Conservation (phyloP, 1,140 invertebrate genomes). For the Papilio polyxenes region DNA sequence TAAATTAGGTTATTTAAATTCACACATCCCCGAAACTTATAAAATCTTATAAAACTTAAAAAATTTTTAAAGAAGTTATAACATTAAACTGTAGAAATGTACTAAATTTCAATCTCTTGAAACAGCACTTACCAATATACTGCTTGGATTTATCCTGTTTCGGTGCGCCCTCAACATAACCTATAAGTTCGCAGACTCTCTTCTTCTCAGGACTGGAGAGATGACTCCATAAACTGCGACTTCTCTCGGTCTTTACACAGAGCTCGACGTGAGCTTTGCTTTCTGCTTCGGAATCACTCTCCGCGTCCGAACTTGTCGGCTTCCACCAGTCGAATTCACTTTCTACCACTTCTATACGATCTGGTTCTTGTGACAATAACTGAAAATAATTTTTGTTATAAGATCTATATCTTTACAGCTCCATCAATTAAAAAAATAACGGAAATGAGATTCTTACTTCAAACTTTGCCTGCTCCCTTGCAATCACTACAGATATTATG, state of each 20-base stretch:
- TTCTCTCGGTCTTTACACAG: constrained; percentile 78
- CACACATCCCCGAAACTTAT: too few relatives aligned
- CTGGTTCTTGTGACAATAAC: constrained; percentile 82
- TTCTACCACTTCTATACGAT: constrained; percentile 79
- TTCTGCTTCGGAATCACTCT: constrained; percentile 57
- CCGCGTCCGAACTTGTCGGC: constrained; percentile 57
- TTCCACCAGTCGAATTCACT: constrained; percentile 81
- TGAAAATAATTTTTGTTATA: constrained; percentile 51
- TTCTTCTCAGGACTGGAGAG: constrained; percentile 85
- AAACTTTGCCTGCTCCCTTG: constrained; percentile 89
- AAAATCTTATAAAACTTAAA: too few relatives aligned
- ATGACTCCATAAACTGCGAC: constrained; percentile 83
- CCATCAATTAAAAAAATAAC: not conserved
- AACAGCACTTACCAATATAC: constrained; percentile 77
- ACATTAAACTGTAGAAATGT: not conserved
- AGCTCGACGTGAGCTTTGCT: constrained; percentile 59
- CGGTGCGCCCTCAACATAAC: constrained; percentile 72
- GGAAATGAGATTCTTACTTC: constrained; percentile 58
- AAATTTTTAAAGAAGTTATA: too few relatives aligned
- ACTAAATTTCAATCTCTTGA: not conserved
- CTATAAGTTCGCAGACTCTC: constrained; percentile 84
- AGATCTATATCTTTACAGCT: not conserved
- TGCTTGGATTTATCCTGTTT: constrained; percentile 80
- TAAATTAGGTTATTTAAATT: too few relatives aligned
- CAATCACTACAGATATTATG: constrained; percentile 89